These are phyloP conservation scores for Chiridota heheva DNA, from an alignment of 35 echinoderm and acorn worm genomes.

Conservation along the genomic window DNA sequence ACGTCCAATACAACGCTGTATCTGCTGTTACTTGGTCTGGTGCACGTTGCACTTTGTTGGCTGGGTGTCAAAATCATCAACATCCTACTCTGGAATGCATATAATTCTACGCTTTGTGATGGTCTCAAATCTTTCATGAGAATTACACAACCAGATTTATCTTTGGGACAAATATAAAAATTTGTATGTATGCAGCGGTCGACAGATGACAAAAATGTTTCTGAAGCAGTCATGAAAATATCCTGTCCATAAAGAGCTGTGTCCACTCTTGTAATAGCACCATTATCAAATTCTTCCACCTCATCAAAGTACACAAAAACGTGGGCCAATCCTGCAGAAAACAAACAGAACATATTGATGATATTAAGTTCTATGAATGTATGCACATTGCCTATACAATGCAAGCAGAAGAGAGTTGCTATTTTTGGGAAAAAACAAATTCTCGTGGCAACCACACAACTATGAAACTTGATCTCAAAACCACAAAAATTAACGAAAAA, in stretches of 20 bases:
- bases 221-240: constrained; percentile 6
- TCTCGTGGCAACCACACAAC: too few relatives aligned
- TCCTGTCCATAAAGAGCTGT: not conserved
- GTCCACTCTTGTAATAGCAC: not conserved
- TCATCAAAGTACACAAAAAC: constrained; percentile 24
- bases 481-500: too few relatives aligned
- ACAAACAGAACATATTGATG: too few relatives aligned
- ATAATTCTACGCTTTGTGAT: constrained; percentile 24
- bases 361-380: too few relatives aligned
- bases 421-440: too few relatives aligned
- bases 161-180: constrained; percentile 5
- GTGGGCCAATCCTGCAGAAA: not conserved
- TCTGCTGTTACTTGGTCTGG: not conserved
- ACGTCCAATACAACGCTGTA: not conserved
- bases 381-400: too few relatives aligned
- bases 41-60: constrained; percentile 5
- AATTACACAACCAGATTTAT: not conserved
- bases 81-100: constrained; percentile 12
- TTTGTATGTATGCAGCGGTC: constrained; percentile 8
- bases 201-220: not conserved
- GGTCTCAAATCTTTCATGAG: not conserved
- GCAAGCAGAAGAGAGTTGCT: too few relatives aligned
- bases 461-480: too few relatives aligned
- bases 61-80: constrained; percentile 30
- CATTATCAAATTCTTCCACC: not conserved